Evolutionary conservation across 1,140 invertebrate species (phyloP).

Genomic region (Zaprionus vittiger): DNA sequence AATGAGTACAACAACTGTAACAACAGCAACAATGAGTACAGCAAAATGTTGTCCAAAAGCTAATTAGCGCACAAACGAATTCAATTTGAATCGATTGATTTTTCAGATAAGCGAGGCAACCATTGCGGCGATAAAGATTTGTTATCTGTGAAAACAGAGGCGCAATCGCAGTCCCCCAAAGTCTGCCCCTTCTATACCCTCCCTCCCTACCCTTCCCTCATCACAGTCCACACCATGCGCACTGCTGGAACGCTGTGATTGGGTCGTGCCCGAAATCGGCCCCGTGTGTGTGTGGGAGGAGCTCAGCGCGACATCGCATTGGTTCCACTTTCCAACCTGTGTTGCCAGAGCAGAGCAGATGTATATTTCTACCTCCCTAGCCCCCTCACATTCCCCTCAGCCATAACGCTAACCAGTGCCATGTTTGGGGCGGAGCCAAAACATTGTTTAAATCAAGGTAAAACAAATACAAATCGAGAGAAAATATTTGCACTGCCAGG

Average conservation of each 20-base stretch:
- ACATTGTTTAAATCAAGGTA: slow-evolving; percentile 72
- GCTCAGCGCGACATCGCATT: slow-evolving; percentile 25
- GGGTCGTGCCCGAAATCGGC: slow-evolving; percentile 57
- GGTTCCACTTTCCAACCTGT: slow-evolving; percentile 1
- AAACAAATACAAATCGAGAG: slow-evolving; percentile 80
- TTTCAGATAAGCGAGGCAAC: slow-evolving; percentile 76
- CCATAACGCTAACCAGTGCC: slow-evolving; percentile 37
- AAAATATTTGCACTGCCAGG: slow-evolving; percentile 69
- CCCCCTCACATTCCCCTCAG: background rate
- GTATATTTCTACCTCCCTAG: slow-evolving; percentile 17
- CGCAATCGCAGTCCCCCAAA: slow-evolving; percentile 60
- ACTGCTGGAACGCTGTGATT: slow-evolving; percentile 70
- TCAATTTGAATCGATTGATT: slow-evolving; percentile 76
- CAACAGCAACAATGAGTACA: slow-evolving; percentile 21
- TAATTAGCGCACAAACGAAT: slow-evolving; percentile 79
- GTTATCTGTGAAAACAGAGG: slow-evolving; percentile 84
- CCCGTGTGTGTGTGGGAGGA: slow-evolving; percentile 62
- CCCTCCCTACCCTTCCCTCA: background rate
- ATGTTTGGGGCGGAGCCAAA: slow-evolving; percentile 70
- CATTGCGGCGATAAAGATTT: slow-evolving; percentile 80
- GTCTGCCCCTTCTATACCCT: background rate
- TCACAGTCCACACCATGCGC: slow-evolving; percentile 62
- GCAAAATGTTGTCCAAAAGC: slow-evolving; percentile 70
- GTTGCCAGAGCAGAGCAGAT: background rate
- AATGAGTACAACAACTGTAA: slow-evolving; percentile 38